A percentile compares a stretch with the other conserved stretches of the same genome.
Evolutionary conservation across 2,113 vertebrate genomes (phyloP).

Genomic region (Benthochromis sp.): DNA sequence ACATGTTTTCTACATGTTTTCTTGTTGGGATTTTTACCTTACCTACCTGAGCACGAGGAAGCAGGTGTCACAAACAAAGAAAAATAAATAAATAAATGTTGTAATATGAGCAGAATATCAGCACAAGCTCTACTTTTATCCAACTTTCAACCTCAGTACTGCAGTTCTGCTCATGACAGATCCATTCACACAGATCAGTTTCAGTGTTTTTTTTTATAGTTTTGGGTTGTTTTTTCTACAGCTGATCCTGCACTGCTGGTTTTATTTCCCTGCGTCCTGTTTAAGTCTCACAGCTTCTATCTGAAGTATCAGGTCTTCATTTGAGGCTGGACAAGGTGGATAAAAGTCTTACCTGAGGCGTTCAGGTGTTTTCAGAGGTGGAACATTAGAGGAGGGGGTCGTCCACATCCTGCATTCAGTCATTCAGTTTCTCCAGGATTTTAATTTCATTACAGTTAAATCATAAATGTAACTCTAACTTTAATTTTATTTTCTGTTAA

Average conservation of each 20-base stretch:
- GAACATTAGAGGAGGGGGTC: not conserved
- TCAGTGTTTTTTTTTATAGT: rapidly evolving
- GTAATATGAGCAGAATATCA: not conserved
- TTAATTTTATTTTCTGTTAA: not conserved
- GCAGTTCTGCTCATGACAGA: not conserved
- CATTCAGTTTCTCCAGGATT: not conserved
- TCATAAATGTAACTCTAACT: not conserved
- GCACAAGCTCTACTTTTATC: not conserved
- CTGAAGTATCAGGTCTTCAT: not conserved
- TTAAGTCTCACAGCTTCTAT: not conserved
- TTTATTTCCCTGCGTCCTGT: not conserved
- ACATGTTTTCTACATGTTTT: not conserved
- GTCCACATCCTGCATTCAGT: not conserved
- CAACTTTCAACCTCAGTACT: not conserved
- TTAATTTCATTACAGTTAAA: not conserved
- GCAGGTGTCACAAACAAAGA: not conserved
- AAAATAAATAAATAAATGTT: not conserved
- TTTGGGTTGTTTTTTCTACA: not conserved
- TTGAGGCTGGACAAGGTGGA: not conserved
- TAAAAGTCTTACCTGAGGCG: not conserved
- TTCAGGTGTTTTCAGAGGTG: not conserved
- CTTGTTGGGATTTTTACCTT: not conserved
- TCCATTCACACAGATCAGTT: not conserved
- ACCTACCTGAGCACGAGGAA: not conserved
- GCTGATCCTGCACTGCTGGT: not conserved